A percentile compares a stretch with the other conserved stretches of the same genome.
These are phyloP conservation scores for Panorpa germanica DNA, from an alignment of 2,888 invertebrate genomes.

Conservation along the genomic window DNA sequence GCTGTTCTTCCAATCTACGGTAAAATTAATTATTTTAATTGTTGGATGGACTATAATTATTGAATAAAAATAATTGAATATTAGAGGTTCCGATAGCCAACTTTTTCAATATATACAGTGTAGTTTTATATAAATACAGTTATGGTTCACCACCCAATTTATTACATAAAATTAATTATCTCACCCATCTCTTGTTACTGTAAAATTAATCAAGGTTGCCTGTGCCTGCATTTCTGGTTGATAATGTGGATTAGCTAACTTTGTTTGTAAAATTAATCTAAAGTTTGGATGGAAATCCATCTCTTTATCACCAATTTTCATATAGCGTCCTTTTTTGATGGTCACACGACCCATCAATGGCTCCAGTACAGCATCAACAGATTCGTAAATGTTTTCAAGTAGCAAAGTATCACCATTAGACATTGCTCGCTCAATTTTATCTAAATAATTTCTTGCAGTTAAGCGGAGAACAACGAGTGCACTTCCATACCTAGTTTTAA, in stretches of 20 bases:
- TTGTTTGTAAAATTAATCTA: conserved; percentile 75
- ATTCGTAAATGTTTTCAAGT: conserved; percentile 80
- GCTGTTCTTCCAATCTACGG: conserved; percentile 64
- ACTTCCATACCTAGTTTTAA: conserved; percentile 69
- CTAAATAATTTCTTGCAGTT: conserved; percentile 66
- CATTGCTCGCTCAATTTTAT: conserved; percentile 58
- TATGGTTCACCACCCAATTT: neutral
- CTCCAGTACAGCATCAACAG: conserved; percentile 77
- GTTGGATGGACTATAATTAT: conserved; percentile 1
- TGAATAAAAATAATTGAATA: conserved; percentile 5
- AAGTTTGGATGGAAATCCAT: conserved; percentile 73
- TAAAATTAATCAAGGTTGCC: conserved; percentile 87
- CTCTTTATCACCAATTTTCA: conserved; percentile 83
- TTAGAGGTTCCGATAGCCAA: too few species aligned
- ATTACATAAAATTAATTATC: conserved; percentile 8
- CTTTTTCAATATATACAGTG: neutral
- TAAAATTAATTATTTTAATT: conserved; percentile 3
- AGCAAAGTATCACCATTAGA: conserved; percentile 56
- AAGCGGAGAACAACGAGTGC: conserved; percentile 54
- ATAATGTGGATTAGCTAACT: conserved; percentile 88
- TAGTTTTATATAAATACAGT: conserved; percentile 5
- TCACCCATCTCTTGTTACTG: conserved; percentile 75
- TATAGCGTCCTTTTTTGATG: conserved; percentile 66
- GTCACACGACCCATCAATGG: conserved; percentile 73
- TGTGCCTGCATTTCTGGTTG: conserved; percentile 96